Percentiles rank a stretch among this genome's conserved stretches.
These are phyloP conservation scores for Gorsachius magnificus DNA, from an alignment of 2,797 vertebrate species.

Conservation along the genomic window DNA sequence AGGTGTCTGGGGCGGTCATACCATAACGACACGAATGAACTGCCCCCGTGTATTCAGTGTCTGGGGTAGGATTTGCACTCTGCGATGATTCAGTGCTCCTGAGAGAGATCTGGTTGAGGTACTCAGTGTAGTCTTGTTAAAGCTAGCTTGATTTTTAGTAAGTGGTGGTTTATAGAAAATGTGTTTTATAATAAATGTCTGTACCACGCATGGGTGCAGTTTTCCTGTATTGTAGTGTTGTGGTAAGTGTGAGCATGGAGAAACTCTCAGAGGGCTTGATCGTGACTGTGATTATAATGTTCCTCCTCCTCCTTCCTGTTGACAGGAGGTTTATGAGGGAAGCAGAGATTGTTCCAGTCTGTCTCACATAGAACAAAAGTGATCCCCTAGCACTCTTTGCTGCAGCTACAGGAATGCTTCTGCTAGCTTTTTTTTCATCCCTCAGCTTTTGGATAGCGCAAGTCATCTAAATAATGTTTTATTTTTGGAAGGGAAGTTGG, in stretches of 20 bases:
- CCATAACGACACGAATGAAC: rapidly evolving
- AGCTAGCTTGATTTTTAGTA: neutral
- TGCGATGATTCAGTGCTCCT: neutral
- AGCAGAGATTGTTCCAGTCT: neutral
- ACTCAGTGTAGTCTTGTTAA: neutral
- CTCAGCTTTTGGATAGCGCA: neutral
- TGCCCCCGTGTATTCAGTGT: neutral
- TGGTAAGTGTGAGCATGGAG: neutral
- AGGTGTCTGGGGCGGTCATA: neutral
- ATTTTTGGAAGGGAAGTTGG: neutral
- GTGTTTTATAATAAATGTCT: neutral
- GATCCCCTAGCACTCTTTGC: neutral
- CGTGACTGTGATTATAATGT: neutral
- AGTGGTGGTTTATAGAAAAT: neutral
- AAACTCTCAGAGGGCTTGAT: neutral
- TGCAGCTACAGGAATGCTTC: neutral
- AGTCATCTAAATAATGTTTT: neutral
- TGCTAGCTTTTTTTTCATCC: neutral
- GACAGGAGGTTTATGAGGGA: neutral
- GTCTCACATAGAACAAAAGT: neutral
- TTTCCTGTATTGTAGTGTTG: neutral
- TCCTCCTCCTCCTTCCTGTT: neutral
- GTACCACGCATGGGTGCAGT: neutral
- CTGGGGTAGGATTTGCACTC: neutral
- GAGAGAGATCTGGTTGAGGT: neutral